These are phyloP conservation scores for Clusia tigrina DNA, from an alignment of 2,888 invertebrate species.

Conservation along the genomic window DNA sequence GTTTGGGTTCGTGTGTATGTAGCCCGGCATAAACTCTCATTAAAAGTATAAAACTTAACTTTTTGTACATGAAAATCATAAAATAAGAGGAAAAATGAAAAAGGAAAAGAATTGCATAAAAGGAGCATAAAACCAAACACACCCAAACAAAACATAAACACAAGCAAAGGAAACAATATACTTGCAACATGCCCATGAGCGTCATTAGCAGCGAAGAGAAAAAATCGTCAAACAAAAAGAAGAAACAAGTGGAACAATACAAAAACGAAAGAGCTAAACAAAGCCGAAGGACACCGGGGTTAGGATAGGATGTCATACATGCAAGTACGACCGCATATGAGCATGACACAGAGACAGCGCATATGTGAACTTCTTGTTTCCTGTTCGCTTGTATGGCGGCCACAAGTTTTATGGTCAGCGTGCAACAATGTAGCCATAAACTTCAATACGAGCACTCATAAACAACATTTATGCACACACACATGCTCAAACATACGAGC, in stretches of 20 bases:
- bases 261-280: conserved; percentile 2
- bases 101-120: neutral
- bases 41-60: conserved; percentile 13
- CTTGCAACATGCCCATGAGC: conserved; percentile 25
- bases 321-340: no score
- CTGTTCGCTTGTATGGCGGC: no score
- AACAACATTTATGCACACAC: conserved; percentile 9
- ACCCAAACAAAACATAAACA: neutral
- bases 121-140: neutral
- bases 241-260: neutral
- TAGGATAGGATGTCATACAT: neutral
- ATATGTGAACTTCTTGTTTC: no score
- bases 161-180: conserved; percentile 14
- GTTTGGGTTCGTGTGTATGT: neutral
- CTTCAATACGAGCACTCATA: conserved; percentile 21
- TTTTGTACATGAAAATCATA: conserved; percentile 7
- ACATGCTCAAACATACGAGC: neutral
- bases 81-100: neutral
- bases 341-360: no score
- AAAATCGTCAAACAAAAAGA: conserved; percentile 1
- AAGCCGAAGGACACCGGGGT: neutral
- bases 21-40: conserved; percentile 3
- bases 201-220: conserved; percentile 22
- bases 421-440: conserved; percentile 22
- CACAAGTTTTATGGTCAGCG: conserved; percentile 25